Evolutionary conservation across 2,888 invertebrate species (phyloP).

Genomic region (Leptothorax acervorum): DNA sequence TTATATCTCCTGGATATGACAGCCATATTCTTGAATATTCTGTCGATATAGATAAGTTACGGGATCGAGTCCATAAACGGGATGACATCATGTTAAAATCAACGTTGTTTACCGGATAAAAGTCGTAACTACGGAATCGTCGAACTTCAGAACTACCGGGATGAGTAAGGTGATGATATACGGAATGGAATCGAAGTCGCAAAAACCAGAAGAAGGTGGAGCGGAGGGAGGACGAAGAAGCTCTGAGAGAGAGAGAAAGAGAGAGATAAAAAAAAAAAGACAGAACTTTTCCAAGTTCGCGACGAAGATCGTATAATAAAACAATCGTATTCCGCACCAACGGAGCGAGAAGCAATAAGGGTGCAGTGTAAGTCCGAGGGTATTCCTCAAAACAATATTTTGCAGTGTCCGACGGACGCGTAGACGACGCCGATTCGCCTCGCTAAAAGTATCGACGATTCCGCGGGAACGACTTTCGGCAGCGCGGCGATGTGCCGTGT

Average conservation of each 20-base stretch:
- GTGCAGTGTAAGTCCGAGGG: slow-evolving; percentile 63
- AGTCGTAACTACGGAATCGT: slow-evolving; percentile 43
- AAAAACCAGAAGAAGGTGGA: slow-evolving; percentile 25
- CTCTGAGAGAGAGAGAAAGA: neutral
- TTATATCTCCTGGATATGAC: slow-evolving; percentile 16
- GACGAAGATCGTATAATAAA: slow-evolving; percentile 81
- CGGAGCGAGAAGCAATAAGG: slow-evolving; percentile 76
- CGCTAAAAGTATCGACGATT: slow-evolving; percentile 64
- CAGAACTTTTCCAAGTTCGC: slow-evolving; percentile 69
- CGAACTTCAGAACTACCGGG: slow-evolving; percentile 36
- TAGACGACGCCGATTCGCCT: slow-evolving; percentile 51
- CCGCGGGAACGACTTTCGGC: slow-evolving; percentile 53
- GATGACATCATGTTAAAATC: slow-evolving; percentile 43
- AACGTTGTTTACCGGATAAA: slow-evolving; percentile 66
- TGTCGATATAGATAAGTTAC: slow-evolving; percentile 1
- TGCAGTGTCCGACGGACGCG: slow-evolving; percentile 63
- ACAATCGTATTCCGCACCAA: slow-evolving; percentile 80
- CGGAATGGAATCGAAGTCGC: slow-evolving; percentile 62
- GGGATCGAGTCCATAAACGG: slow-evolving; percentile 26
- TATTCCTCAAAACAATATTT: slow-evolving; percentile 77
- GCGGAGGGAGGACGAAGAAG: neutral
- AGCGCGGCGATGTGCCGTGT: slow-evolving; percentile 30
- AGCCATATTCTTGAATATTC: slow-evolving; percentile 23
- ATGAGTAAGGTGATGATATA: slow-evolving; percentile 70
- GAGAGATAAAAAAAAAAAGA: neutral